phyloP scores from a whole-genome alignment of 2,888 invertebrate genomes.

The Chymomyza procnemis region DNA sequence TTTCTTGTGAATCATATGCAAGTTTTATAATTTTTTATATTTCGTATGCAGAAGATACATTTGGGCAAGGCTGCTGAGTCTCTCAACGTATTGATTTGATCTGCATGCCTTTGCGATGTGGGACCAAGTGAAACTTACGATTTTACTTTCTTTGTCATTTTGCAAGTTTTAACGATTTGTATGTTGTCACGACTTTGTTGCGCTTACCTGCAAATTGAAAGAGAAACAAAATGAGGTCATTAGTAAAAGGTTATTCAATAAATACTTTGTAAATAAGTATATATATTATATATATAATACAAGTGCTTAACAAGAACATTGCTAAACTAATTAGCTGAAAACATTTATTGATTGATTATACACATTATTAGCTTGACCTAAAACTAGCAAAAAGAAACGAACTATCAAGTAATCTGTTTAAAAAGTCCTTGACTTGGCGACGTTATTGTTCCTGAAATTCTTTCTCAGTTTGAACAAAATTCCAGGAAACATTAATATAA shows the following conservation, averaged over 20 bases:
- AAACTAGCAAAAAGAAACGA: neutral
- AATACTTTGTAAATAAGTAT: constrained; percentile 4
- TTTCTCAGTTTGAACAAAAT: no score
- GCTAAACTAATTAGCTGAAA: constrained; percentile 6
- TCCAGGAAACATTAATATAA: no score
- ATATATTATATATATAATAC: constrained; percentile 37
- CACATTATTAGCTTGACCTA: neutral
- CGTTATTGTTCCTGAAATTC: no score
- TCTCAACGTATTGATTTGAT: constrained; percentile 42
- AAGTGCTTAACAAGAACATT: constrained; percentile 2
- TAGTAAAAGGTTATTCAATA: constrained; percentile 59
- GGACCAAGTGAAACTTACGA: constrained; percentile 59
- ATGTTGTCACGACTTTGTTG: constrained; percentile 62
- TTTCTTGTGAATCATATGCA: constrained; percentile 35
- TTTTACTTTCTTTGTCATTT: constrained; percentile 49
- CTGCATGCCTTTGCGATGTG: constrained; percentile 27
- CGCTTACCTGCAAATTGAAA: constrained; percentile 70
- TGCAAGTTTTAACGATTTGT: neutral
- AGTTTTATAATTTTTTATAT: constrained; percentile 21
- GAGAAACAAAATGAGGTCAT: constrained; percentile 59
- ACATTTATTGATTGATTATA: neutral
- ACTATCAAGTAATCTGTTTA: no score
- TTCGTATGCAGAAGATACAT: neutral
- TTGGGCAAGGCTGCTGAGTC: neutral
- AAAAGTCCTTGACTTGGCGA: no score